Percentiles rank a stretch among this genome's conserved stretches.
Conservation (phyloP, 2,888 invertebrate species). For the Serrognathus titanus region DNA sequence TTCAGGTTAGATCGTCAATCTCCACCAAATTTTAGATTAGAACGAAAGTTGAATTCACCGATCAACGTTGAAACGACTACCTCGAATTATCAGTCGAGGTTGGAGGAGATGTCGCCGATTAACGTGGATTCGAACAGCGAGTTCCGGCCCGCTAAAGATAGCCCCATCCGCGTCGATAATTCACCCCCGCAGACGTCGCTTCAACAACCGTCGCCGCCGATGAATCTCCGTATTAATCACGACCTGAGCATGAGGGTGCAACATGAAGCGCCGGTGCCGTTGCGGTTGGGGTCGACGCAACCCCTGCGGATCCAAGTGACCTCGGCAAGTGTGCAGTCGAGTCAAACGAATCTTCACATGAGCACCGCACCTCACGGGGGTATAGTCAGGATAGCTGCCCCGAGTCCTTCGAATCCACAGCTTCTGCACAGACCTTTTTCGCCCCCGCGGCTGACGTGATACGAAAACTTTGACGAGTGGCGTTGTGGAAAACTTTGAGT, state of each 20-base stretch:
- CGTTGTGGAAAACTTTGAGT: constrained; percentile 9
- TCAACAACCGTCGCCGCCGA: constrained; percentile 40
- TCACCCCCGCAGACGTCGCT: constrained; percentile 31
- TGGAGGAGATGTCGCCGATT: constrained; percentile 18
- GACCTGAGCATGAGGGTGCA: constrained; percentile 20
- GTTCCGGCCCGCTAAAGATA: constrained; percentile 29
- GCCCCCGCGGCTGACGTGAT: constrained; percentile 49
- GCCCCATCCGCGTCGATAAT: constrained; percentile 36
- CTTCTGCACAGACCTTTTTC: constrained; percentile 49
- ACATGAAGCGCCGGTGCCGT: constrained; percentile 41
- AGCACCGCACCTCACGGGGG: constrained; percentile 34
- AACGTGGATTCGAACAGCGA: constrained; percentile 31
- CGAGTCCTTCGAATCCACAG: constrained; percentile 38
- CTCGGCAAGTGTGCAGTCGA: constrained; percentile 33
- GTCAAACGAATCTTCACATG: constrained; percentile 36
- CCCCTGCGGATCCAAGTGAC: constrained; percentile 47
- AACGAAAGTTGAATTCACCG: constrained; percentile 32
- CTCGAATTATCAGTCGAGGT: constrained; percentile 10
- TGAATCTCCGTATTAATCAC: constrained; percentile 39
- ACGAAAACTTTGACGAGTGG: constrained; percentile 26
- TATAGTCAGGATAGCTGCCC: constrained; percentile 46
- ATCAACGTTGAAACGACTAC: constrained; percentile 30
- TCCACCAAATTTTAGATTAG: constrained; percentile 32
- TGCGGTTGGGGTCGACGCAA: constrained; percentile 36
- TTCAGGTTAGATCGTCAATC: constrained; percentile 23